Percentiles rank a stretch among this genome's conserved stretches.
Evolutionary conservation across 2,113 vertebrate genomes (phyloP).

Genomic region (Plecotus auritus): DNA sequence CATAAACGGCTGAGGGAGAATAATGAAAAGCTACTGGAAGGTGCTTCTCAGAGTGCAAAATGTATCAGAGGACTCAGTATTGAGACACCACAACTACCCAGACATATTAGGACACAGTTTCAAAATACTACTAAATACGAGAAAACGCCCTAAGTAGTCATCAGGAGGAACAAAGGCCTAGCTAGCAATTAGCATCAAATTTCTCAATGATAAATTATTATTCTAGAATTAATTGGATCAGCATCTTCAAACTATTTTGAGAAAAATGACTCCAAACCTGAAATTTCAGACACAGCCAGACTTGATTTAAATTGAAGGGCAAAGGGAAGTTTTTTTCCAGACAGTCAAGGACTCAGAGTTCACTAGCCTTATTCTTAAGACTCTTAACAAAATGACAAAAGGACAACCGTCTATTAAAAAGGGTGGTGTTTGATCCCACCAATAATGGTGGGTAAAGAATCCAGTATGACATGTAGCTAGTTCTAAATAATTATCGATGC

Average conservation of each 20-base stretch:
- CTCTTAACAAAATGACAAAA: not conserved
- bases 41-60: not conserved
- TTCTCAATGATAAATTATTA: not conserved
- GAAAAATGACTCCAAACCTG: not conserved
- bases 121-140: not conserved
- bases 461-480: not conserved
- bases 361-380: not conserved
- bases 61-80: not conserved
- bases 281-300: not conserved
- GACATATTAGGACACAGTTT: not conserved
- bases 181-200: not conserved
- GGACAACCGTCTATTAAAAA: not conserved
- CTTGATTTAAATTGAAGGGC: not conserved
- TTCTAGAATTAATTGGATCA: not conserved
- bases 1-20: not conserved
- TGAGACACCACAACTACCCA: not conserved
- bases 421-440: not conserved
- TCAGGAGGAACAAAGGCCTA: not conserved
- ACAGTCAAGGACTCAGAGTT: not conserved
- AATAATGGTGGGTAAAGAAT: not conserved
- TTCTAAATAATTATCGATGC: not conserved
- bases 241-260: not conserved
- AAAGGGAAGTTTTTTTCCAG: not conserved
- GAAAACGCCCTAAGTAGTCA: not conserved
- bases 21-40: not conserved